Conservation (phyloP, 2,797 vertebrate genomes). For the Carduelis carduelis region DNA sequence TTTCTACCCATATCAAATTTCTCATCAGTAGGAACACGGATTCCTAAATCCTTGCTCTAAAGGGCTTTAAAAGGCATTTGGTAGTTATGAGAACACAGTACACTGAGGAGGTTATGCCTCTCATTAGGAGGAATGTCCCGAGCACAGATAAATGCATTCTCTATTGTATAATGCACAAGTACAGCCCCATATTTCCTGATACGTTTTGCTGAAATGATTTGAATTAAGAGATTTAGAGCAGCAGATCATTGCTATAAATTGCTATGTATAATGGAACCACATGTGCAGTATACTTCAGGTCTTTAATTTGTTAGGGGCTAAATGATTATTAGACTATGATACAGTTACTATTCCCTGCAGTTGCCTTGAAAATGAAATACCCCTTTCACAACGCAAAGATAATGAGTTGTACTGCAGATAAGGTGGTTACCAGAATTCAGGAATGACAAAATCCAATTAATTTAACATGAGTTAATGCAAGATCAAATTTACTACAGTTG, state of each 20-base stretch:
- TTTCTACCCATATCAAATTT: not conserved
- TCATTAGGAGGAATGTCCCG: not conserved
- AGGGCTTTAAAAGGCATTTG: not conserved
- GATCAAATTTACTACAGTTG: constrained; percentile 20
- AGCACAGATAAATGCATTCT: not conserved
- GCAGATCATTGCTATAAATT: constrained; percentile 5
- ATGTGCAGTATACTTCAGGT: not conserved
- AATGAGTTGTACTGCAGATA: not conserved
- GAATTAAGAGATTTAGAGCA: not conserved
- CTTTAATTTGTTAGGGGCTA: constrained; percentile 9
- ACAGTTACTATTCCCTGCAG: not conserved
- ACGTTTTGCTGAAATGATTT: not conserved
- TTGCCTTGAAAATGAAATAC: not conserved
- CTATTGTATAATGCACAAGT: not conserved
- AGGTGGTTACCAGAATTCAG: constrained; percentile 5
- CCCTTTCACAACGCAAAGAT: not conserved
- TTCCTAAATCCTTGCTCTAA: not conserved
- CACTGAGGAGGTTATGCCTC: not conserved
- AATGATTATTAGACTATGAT: not conserved
- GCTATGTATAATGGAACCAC: not conserved
- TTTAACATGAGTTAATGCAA: constrained; percentile 30
- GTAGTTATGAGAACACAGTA: not conserved
- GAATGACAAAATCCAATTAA: constrained; percentile 31
- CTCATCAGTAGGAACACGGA: not conserved
- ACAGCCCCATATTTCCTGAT: not conserved